Evolutionary conservation across 2,113 vertebrate species (phyloP).

Genomic region (Cyrtonyx montezumae): DNA sequence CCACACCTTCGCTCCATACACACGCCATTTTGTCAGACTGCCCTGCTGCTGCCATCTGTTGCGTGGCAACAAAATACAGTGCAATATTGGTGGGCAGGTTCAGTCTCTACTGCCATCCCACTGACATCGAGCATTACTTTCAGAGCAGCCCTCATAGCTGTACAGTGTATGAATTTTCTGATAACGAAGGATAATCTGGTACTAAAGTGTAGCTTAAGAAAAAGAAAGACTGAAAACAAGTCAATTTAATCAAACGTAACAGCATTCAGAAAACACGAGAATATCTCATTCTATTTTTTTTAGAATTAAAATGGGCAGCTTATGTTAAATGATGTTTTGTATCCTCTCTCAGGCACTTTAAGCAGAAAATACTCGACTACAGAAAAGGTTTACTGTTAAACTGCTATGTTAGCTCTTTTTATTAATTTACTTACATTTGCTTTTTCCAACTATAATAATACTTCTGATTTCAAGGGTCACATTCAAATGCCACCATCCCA

Average conservation of each 20-base stretch:
- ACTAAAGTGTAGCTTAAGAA: not conserved
- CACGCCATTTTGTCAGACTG: too few species aligned
- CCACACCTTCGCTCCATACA: too few species aligned
- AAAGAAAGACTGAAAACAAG: not conserved
- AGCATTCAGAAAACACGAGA: not conserved
- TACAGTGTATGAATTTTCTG: not conserved
- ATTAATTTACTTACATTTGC: not conserved
- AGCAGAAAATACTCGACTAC: not conserved
- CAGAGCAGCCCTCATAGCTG: not conserved
- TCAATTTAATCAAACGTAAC: not conserved
- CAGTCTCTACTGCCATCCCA: not conserved
- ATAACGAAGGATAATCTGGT: not conserved
- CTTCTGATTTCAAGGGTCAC: conserved; percentile 51
- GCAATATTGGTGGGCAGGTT: not conserved
- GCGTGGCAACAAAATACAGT: too few species aligned
- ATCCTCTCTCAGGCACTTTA: not conserved
- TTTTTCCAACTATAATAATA: conserved; percentile 15
- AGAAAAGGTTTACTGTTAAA: conserved; percentile 6
- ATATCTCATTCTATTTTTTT: not conserved
- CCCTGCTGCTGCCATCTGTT: too few species aligned
- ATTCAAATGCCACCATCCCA: conserved; percentile 32
- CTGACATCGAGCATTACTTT: not conserved
- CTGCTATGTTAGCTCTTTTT: not conserved
- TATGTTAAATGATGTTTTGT: not conserved
- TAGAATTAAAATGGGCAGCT: not conserved